Base-by-base conservation (phyloP, 2,113 vertebrate species). In the Leptodactylus fuscus region DNA sequence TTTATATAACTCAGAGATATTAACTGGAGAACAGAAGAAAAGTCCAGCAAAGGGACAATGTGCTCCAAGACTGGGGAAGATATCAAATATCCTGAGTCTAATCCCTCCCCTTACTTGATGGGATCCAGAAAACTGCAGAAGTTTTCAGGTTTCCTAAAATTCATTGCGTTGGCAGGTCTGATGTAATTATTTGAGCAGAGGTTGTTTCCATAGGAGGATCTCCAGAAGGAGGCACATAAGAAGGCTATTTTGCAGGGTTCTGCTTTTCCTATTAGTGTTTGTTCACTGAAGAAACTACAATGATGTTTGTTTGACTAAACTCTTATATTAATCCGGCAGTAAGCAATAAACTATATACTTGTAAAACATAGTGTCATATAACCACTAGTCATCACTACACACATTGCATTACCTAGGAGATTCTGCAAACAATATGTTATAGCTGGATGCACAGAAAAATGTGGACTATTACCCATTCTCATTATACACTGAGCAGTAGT, bases 101-200 rank as follows among this genome's bases (percentile, higher is more conserved):
- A 13, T 22, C 27, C 71, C 71, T 58, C 49, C n/a, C 34, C 36
- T 34, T 69, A 48, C 55, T 62, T 62, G 15, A 5, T 79, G 34
- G 24, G n/a, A 44, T 80, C 62, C 38, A 85, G 13, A 24, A 78
- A 77, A 41, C 60, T 53, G 41, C 24, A 65, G 71, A 65, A 49
- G 13, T 70, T 51, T 85, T 70, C n/a, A 41, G 48, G 27, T 79
- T 79, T 85, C 34, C 76, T 46, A 46, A 79, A 79, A 32, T 71
- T 71, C 76, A 58, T 18, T 69, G 76, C 41, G 76, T 80, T 85
- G 83, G 83, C 83, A 85, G 83, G 51, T 80, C 75, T 70, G 65
- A 80, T 70, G 49, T 85, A 80, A 85, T 80, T 71, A 49, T 85
- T 85, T 58, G 46, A 70, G 34, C 76, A 85, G 83, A 46, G 51